Evolutionary conservation across 2,113 vertebrate genomes (phyloP), one percentile per base, ranked within the genome.

Genomic region (Istiophorus platypterus): DNA sequence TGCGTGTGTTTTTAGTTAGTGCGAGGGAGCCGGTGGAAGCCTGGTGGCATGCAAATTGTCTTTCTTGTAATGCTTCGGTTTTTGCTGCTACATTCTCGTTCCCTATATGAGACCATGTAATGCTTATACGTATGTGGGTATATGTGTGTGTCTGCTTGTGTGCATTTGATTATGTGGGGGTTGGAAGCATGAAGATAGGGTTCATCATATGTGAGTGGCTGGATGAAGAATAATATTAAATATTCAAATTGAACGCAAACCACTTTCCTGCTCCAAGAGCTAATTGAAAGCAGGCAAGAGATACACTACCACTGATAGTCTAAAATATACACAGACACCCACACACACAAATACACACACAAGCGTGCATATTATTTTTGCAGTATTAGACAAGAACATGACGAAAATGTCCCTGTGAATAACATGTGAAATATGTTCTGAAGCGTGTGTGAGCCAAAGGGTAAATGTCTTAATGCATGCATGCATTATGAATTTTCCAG

Each of bases 361-460:
- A n/a, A n/a, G n/a, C n/a, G n/a, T n/a, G n/a, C n/a, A 3, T 52
- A 59, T n/a, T 34, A 20, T 9, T 27, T 29, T 52, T 31, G 12
- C 39, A 47, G 1, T 17, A 24, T 37, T 51, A 61, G 3, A 27
- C 14, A 22, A 52, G 54, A 54, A 39, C 1, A 39, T 64, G 26
- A 52, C 41, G 22, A 63, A 61, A 24, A 24, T 37, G 24, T 34
- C n/a, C 22, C 39, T 29, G 56, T 27, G n/a, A 57, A 51, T 75
- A 22, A 47, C 18, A 26, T 42, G 13, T 59, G 47, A 65, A 22
- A 69, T 71, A 47, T 57, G 39, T 17, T 80, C 73, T 83, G 59
- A 54, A 34, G 24, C 0, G 86, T 94, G 93, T 78, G 92, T 7
- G 59, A 87, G n/a, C 92, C 94, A 10, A 22, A 90, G 78, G 14